phyloP scores from a whole-genome alignment of 1,140 invertebrate genomes.

The Leptinotarsa texana region DNA sequence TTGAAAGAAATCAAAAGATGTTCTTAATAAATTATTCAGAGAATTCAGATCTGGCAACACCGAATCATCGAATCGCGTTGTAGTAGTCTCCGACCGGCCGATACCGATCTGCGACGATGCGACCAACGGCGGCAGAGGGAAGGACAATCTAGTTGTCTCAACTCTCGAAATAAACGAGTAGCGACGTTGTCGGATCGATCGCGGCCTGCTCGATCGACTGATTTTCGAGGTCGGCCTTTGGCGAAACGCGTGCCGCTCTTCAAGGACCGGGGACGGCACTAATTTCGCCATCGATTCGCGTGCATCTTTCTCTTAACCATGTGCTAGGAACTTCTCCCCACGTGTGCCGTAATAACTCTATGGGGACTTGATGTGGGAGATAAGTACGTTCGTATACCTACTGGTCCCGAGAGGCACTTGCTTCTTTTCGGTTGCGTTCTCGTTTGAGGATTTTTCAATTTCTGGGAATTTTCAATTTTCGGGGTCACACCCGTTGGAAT shows the following conservation, averaged over 20 bases:
- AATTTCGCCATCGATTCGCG: slow-evolving; percentile 21
- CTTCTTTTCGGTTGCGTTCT: not conserved
- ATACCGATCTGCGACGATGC: not conserved
- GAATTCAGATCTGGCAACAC: too few species aligned
- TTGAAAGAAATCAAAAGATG: too few species aligned
- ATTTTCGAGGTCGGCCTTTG: not conserved
- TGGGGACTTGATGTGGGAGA: slow-evolving; percentile 7
- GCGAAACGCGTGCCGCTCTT: slow-evolving; percentile 9
- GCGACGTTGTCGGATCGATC: slow-evolving; percentile 14
- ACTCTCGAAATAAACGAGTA: slow-evolving; percentile 12
- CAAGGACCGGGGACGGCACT: not conserved
- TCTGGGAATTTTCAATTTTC: too few species aligned
- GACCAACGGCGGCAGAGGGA: not conserved
- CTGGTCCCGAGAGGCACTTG: not conserved
- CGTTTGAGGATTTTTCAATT: not conserved
- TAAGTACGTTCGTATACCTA: not conserved
- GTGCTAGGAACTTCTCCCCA: slow-evolving; percentile 3
- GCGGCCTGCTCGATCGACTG: not conserved
- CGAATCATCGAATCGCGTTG: too few species aligned
- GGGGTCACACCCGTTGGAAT: too few species aligned
- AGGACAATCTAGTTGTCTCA: slow-evolving; percentile 16
- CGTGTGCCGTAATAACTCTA: slow-evolving; percentile 6
- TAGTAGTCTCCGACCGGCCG: not conserved
- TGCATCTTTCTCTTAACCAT: slow-evolving; percentile 7
- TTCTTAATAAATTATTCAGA: too few species aligned